Evolutionary conservation across 2,797 vertebrate species (phyloP).

Genomic region (Takifugu rubripes): DNA sequence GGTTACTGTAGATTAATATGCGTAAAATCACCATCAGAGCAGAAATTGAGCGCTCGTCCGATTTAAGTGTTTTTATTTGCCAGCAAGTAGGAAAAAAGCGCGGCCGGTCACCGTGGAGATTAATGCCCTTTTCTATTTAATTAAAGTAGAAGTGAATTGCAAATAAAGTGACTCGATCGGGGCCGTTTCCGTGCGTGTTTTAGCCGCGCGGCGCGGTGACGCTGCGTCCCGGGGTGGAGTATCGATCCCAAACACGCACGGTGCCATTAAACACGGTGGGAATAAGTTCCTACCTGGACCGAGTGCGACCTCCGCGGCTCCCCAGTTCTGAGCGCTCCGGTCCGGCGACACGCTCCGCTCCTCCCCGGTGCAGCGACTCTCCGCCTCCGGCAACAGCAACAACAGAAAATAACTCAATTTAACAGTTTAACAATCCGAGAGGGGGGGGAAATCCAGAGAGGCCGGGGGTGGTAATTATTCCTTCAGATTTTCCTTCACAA

Average conservation of each 20-base stretch:
- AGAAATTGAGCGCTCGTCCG: conserved; percentile 13
- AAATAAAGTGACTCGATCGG: conserved; percentile 24
- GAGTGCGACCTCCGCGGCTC: conserved; percentile 53
- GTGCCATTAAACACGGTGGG: not conserved
- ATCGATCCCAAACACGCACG: not conserved
- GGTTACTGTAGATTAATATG: conserved; percentile 31
- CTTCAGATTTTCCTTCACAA: conserved; percentile 43
- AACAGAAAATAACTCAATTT: conserved; percentile 6
- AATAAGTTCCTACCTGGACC: conserved; percentile 70
- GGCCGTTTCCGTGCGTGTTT: conserved; percentile 28
- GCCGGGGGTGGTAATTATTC: conserved; percentile 39
- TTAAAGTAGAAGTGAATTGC: conserved; percentile 28
- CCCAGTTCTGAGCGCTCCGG: conserved; percentile 63
- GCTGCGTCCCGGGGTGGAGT: no score
- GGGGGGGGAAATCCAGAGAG: not conserved
- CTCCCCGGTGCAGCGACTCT: conserved; percentile 49
- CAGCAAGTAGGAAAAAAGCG: conserved; percentile 48
- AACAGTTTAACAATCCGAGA: conserved; percentile 52
- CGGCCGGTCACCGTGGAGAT: not conserved
- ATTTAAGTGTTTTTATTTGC: conserved; percentile 13
- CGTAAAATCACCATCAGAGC: conserved; percentile 37
- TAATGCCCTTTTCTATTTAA: conserved; percentile 17
- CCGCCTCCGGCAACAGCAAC: not conserved
- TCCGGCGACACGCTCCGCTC: conserved; percentile 59
- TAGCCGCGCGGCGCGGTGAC: no score